Base-by-base conservation (phyloP, 2,888 invertebrate species). In the Rhodophaea formosa region DNA sequence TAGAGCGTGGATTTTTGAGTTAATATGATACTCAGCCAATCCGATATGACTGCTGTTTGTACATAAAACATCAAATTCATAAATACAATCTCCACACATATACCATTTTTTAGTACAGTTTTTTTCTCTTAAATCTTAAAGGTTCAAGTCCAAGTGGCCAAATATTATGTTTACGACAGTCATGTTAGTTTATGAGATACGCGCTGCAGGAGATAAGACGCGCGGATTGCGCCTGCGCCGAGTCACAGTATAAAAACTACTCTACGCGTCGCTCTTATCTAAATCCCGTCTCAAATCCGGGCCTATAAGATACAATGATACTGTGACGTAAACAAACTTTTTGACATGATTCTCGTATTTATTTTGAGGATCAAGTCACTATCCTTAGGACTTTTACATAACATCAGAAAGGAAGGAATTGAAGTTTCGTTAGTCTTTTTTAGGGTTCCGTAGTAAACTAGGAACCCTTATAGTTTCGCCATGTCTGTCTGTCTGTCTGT, bases 81-180 rank as follows among this genome's bases (percentile, higher is more conserved):
- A n/a, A n/a, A n/a, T n/a, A n/a, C n/a, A n/a, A n/a, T n/a, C n/a
- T n/a, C n/a, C n/a, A n/a, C n/a, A n/a, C n/a, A n/a, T n/a, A n/a
- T n/a, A n/a, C n/a, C n/a, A n/a, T n/a, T n/a, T n/a, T n/a, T n/a
- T n/a, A n/a, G n/a, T n/a, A n/a, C n/a, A n/a, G n/a, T 5, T 23
- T 23, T 3, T 23, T 2, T 44, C 45, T 17, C 45, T 45, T 10
- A 45, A 45, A 45, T 23, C 47, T 14, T 23, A 15, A 45, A 45
- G 45, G 53, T 60, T 68, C 69, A 71, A 80, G 53, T 60, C 69
- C 69, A 71, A 79, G 74, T 75, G 72, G 73, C 80, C 79, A 86
- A 86, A 86, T 82, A 85, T 85, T 84, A 71, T 80, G 79, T 67
- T 77, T 75, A 72, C 23, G 23, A 23, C 23, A 23, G 23, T 23